These are phyloP conservation scores for Acyrthosiphon pisum DNA, from an alignment of 1,140 invertebrate genomes.

Conservation along the genomic window DNA sequence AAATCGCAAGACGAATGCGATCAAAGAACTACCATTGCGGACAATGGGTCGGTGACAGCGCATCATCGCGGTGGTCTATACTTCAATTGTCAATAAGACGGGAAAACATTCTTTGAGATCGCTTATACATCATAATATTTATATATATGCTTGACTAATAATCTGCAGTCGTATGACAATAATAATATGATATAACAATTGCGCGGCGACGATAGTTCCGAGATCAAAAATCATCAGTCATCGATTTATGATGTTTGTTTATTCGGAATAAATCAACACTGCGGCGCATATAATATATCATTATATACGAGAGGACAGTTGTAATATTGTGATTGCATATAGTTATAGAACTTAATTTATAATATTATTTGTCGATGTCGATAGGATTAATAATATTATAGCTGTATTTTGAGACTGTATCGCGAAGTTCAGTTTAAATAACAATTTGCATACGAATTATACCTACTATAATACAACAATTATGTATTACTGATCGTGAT, in stretches of 20 bases:
- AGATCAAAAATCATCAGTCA: neutral
- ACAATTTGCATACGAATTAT: too few species aligned
- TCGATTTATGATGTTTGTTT: neutral
- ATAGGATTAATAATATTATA: neutral
- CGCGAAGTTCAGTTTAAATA: too few species aligned
- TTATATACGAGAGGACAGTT: neutral
- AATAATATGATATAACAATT: neutral
- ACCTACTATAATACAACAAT: too few species aligned
- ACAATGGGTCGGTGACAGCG: neutral
- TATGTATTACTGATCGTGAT: too few species aligned
- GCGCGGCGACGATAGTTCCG: neutral
- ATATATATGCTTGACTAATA: neutral
- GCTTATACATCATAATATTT: neutral
- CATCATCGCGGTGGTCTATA: constrained; percentile 27
- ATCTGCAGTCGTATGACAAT: neutral
- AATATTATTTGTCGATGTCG: neutral
- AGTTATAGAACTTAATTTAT: neutral
- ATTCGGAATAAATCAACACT: neutral
- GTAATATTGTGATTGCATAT: neutral
- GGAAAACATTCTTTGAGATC: neutral
- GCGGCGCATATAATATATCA: too few species aligned
- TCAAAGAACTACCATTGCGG: neutral
- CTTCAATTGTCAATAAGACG: neutral
- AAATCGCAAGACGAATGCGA: constrained; percentile 24
- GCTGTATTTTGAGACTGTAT: neutral